These are phyloP conservation scores for Podabrus alpinus DNA, from an alignment of 2,888 invertebrate genomes.

Conservation along the genomic window DNA sequence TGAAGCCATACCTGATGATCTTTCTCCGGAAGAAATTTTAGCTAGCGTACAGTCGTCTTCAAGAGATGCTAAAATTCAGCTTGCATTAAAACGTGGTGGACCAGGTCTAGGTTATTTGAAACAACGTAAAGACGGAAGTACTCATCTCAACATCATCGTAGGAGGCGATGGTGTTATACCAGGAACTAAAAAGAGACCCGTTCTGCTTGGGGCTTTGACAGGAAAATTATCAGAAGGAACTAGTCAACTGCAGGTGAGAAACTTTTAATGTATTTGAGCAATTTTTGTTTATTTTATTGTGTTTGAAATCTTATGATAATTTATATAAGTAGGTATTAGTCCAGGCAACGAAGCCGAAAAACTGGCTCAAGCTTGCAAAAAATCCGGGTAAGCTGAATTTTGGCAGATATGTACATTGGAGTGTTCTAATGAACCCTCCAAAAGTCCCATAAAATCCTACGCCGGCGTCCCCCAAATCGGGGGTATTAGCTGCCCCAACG, in stretches of 20 bases:
- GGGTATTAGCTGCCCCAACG: too few species aligned
- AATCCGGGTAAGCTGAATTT: too few species aligned
- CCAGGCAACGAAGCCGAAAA: too few species aligned
- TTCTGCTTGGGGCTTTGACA: slow-evolving; percentile 79
- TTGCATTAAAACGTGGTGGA: slow-evolving; percentile 58
- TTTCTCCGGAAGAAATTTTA: slow-evolving; percentile 77
- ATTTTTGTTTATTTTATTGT: not conserved
- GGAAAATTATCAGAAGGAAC: slow-evolving; percentile 77
- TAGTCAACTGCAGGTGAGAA: slow-evolving; percentile 45
- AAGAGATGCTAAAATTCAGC: slow-evolving; percentile 67
- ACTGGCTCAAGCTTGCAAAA: too few species aligned
- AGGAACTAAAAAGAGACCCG: slow-evolving; percentile 75
- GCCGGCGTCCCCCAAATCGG: too few species aligned
- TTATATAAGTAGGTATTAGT: too few species aligned
- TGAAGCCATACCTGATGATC: slow-evolving; percentile 77
- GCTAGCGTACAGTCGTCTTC: slow-evolving; percentile 65
- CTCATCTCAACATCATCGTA: slow-evolving; percentile 83
- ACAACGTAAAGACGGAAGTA: slow-evolving; percentile 85
- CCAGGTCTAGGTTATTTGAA: slow-evolving; percentile 78
- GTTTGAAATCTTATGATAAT: too few species aligned
- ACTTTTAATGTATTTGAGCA: not conserved
- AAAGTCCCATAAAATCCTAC: too few species aligned
- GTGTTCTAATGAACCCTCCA: too few species aligned
- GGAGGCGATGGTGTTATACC: slow-evolving; percentile 72
- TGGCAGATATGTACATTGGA: too few species aligned